Evolutionary conservation across 2,797 vertebrate species (phyloP).

Genomic region (Furcifer pardalis): DNA sequence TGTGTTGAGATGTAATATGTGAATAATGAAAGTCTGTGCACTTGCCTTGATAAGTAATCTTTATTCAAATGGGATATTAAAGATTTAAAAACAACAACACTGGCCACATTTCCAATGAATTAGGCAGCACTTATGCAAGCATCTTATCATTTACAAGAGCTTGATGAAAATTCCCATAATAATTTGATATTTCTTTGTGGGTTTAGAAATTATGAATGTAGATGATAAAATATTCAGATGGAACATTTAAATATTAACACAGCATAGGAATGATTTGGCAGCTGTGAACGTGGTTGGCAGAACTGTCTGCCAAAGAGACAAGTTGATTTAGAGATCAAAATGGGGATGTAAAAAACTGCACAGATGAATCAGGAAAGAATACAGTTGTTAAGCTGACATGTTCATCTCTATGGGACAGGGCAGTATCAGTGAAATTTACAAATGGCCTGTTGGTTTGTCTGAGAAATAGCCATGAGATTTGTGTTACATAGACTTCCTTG

Average conservation of each 20-base stretch:
- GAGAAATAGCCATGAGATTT: constrained; percentile 38
- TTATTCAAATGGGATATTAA: constrained; percentile 36
- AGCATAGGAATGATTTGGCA: constrained; percentile 16
- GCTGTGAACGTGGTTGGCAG: not conserved
- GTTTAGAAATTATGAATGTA: constrained; percentile 13
- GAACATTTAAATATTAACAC: not conserved
- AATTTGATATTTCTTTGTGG: constrained; percentile 19
- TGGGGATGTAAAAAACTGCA: not conserved
- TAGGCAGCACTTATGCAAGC: constrained; percentile 23
- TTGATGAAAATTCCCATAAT: constrained; percentile 12
- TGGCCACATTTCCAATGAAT: constrained; percentile 62
- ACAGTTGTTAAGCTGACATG: constrained; percentile 9
- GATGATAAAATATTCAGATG: constrained; percentile 10
- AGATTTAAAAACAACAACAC: constrained; percentile 54
- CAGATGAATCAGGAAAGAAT: constrained; percentile 26
- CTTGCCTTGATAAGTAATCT: constrained; percentile 35
- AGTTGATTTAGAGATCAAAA: constrained; percentile 6
- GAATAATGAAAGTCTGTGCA: constrained; percentile 50
- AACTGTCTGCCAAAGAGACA: constrained; percentile 19
- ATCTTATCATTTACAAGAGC: constrained; percentile 6
- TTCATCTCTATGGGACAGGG: constrained; percentile 1
- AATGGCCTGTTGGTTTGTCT: constrained; percentile 18
- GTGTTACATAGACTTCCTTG: constrained; percentile 46
- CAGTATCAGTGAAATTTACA: constrained; percentile 28
- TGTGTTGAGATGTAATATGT: constrained; percentile 45